phyloP scores from a whole-genome alignment of 1,140 invertebrate genomes.

The Papilio xuthus region DNA sequence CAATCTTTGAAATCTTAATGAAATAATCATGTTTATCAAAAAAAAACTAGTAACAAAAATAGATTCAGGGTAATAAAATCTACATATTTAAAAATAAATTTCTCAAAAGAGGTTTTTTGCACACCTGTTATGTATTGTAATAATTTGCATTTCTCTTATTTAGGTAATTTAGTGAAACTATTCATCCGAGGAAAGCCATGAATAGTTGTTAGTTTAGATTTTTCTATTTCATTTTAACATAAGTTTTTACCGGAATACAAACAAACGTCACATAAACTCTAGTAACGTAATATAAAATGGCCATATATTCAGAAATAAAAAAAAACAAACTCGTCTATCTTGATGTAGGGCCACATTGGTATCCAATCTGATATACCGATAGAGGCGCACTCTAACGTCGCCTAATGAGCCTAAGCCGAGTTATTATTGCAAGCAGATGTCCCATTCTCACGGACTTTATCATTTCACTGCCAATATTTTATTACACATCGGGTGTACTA shows the following conservation, averaged over 20 bases:
- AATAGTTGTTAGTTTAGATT: neutral
- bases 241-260: neutral
- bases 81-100: too few species aligned
- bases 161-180: too few species aligned
- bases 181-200: neutral
- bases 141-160: too few species aligned
- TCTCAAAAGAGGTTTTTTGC: too few species aligned
- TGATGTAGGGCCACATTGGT: constrained; percentile 11
- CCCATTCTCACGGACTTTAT: constrained; percentile 51
- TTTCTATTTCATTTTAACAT: neutral
- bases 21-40: too few species aligned
- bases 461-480: constrained; percentile 51
- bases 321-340: constrained; percentile 34
- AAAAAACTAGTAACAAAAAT: too few species aligned
- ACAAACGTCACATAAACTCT: neutral
- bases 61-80: too few species aligned
- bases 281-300: neutral
- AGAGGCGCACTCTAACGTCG: constrained; percentile 43
- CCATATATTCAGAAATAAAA: constrained; percentile 17
- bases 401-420: constrained; percentile 56
- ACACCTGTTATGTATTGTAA: too few species aligned
- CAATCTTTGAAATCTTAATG: too few species aligned
- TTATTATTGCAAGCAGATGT: constrained; percentile 51
- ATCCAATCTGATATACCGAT: constrained; percentile 48
- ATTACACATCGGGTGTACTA: constrained; percentile 44